These are phyloP conservation scores for Amphilophus citrinellus DNA, from an alignment of 2,113 vertebrate genomes.

Conservation along the genomic window DNA sequence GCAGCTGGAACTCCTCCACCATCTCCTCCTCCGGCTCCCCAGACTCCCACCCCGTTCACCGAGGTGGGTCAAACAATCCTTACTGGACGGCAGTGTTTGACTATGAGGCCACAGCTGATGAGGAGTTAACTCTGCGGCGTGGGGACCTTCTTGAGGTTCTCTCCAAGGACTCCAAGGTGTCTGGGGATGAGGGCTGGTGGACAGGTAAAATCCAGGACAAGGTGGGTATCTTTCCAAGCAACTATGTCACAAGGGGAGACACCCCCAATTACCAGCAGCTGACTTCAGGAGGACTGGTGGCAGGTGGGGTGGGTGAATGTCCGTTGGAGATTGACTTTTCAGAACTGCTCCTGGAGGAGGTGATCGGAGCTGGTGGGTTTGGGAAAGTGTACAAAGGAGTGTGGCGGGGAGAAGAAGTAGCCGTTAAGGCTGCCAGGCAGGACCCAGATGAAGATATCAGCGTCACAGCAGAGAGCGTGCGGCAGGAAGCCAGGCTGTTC, in stretches of 20 bases:
- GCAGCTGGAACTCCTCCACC: slow-evolving; percentile 80
- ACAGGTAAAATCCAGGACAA: slow-evolving; percentile 90
- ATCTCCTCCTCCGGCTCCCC: slow-evolving; percentile 77
- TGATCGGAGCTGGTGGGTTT: slow-evolving; percentile 92
- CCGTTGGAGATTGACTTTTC: slow-evolving; percentile 88
- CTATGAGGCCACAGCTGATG: slow-evolving; percentile 90
- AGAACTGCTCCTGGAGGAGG: slow-evolving; percentile 88
- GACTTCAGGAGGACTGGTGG: slow-evolving; percentile 68
- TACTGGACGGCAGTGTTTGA: slow-evolving; percentile 92
- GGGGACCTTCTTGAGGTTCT: slow-evolving; percentile 91
- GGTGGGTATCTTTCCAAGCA: slow-evolving; percentile 92
- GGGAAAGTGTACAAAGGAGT: slow-evolving; percentile 90
- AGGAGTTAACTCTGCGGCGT: slow-evolving; percentile 88
- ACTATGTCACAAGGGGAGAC: slow-evolving; percentile 86
- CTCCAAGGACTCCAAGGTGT: slow-evolving; percentile 90
- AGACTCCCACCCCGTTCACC: slow-evolving; percentile 73
- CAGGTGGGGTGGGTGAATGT: slow-evolving; percentile 74
- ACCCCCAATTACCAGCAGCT: slow-evolving; percentile 76
- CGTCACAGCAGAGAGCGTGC: slow-evolving; percentile 87
- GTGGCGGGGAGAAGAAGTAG: slow-evolving; percentile 87
- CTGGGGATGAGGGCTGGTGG: slow-evolving; percentile 95
- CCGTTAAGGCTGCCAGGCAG: slow-evolving; percentile 89
- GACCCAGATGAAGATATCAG: slow-evolving; percentile 90
- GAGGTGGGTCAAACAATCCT: slow-evolving; percentile 60
- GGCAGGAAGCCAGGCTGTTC: slow-evolving; percentile 91